Base-by-base conservation (phyloP, 2,113 vertebrate genomes). In the Pseudorhombus dupliciocellatus region DNA sequence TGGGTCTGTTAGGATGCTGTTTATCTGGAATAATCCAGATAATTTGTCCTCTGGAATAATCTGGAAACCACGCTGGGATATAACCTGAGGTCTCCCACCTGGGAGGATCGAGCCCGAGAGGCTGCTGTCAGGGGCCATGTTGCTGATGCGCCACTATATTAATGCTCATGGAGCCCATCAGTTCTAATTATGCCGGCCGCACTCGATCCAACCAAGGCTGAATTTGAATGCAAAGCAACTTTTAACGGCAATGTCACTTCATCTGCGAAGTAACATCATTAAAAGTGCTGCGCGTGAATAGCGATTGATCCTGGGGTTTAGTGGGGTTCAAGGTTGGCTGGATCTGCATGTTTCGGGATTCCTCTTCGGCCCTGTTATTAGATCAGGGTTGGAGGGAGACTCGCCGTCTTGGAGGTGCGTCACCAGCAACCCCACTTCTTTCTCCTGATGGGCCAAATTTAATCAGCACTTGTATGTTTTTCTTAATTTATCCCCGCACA, bases 231-330 rank as follows among this genome's bases (percentile, higher is more conserved):
- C 60, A 58, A 52, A 72, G 73, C 75, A 88, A 77, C 80, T 85
- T 77, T 69, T 51, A 79, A 75, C 62, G 69, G 84, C 77, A 63
- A 68, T 83, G 66, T 91, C 80, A 76, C 87, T 80, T 90, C 86
- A 90, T 90, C 86, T 84, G 74, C 76, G 87, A 57, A 91, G 81
- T 90, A 90, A 90, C 87, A 86, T 84, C 73, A 88, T 91, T 90
- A 90, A 84, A 84, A 75, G 66, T 48, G 75, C 66, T 71, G 84
- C 11, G 24, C 77, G 53, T 84, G 88, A 87, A 87, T 87, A 86
- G 82, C 70, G 80, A 89, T 87, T 83, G 79, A 80, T 86, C 84
- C 73, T 70, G 85, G 84, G 84, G 76, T 87, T 86, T 82, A 80
- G 57, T 4, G 14, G 46, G 80, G 74, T 67, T 77, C 73, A 77